Percentiles rank a stretch among this genome's conserved stretches.
Conservation (phyloP, 2,113 vertebrate genomes). For the Hemichromis elongatus region DNA sequence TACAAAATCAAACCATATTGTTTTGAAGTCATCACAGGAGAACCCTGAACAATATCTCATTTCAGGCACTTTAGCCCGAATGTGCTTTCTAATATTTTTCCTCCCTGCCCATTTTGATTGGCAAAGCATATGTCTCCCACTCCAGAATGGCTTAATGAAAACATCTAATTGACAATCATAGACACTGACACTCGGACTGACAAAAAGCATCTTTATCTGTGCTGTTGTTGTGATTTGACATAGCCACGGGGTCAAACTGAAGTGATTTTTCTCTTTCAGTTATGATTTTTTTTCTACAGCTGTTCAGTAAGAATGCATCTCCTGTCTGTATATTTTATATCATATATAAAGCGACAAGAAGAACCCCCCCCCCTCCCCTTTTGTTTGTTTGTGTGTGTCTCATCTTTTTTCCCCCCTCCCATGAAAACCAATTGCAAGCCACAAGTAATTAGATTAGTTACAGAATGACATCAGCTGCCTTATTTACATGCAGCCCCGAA, state of each 20-base stretch:
- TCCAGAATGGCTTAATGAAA: slow-evolving; percentile 1
- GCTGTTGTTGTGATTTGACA: slow-evolving; percentile 31
- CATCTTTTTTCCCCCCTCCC: neutral
- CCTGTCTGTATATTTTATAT: slow-evolving; percentile 59
- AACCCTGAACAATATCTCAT: neutral
- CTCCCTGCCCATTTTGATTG: neutral
- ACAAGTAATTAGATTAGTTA: neutral
- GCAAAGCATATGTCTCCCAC: neutral
- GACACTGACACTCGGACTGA: slow-evolving; percentile 3
- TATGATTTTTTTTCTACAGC: slow-evolving; percentile 41
- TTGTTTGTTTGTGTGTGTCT: neutral
- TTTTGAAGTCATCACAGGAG: neutral
- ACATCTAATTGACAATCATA: slow-evolving; percentile 43
- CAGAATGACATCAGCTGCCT: neutral
- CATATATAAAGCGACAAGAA: slow-evolving; percentile 39
- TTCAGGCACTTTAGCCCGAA: neutral
- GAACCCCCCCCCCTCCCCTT: neutral
- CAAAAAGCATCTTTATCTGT: slow-evolving; percentile 6
- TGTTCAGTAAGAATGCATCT: slow-evolving; percentile 31
- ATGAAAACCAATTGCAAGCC: neutral
- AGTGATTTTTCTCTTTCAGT: slow-evolving; percentile 24
- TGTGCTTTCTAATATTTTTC: slow-evolving; percentile 13
- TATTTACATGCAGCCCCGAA: slow-evolving; percentile 8
- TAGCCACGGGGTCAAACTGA: slow-evolving; percentile 34
- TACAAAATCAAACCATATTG: slow-evolving; percentile 26